Evolutionary conservation across 2,113 vertebrate genomes (phyloP), one percentile per base, ranked within the genome.

Genomic region (Hepsetus odoe): DNA sequence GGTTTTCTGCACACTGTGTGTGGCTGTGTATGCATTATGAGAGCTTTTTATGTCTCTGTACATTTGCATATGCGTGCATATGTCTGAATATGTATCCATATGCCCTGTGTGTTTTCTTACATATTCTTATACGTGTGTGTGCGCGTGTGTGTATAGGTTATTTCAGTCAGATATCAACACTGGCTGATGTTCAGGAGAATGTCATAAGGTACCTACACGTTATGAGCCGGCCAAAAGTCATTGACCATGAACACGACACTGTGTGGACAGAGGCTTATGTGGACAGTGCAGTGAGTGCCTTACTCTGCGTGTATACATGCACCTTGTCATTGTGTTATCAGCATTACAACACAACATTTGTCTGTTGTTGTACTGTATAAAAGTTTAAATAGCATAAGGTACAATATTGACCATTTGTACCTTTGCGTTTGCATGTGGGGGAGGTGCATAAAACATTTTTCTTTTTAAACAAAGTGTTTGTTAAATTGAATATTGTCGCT

Each of bases 191-290:
- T 77, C 98, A 98, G 82, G 97, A 99, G 86, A 99, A 99, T 0
- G 97, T 99, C 68, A 99, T 99, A 96, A 94, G 96, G 76, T 99
- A 99, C 73, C 96, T 99, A 20, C 98, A 99, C 0, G 98, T 99
- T 30, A 96, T 99, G 85, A 99, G 98, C 85, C 90, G 97, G 22
- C 98, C 98, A 9, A 99, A 99, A 84, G 98, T 99, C 7, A 99
- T 99, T 10, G 97, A 99, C 86, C 97, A 99, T 55, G 96, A 99
- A 61, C 98, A 99, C 0, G 97, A 99, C 5, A 96, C 96, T 0
- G 94, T 99, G 44, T 99, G 98, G 98, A 99, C 98, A 0, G 98
- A 99, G 84, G 97, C 98, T 0, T 99, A 99, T 69, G 94, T 98
- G 68, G 98, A 99, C 89, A 98, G 94, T 88, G 96, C 96, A 20